Evolutionary conservation across 2,797 vertebrate genomes (phyloP), one percentile per base, ranked within the genome.

Genomic region (Chrysocyon brachyurus): DNA sequence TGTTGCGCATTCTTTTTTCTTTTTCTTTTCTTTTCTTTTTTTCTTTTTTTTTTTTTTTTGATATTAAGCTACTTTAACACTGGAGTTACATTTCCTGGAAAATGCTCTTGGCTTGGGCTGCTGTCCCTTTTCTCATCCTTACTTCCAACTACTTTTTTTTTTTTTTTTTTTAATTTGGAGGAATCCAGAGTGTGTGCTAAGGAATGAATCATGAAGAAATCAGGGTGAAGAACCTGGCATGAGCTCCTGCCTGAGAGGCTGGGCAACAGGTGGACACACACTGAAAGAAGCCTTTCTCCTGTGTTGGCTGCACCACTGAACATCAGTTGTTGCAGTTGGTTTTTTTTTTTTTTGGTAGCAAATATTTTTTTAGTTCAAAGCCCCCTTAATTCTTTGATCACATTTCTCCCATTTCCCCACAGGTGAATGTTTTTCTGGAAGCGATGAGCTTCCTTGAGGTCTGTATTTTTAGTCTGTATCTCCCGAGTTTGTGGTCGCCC

Each of bases 21-120:
- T 12, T 12, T 19, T 11, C 54, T 28, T 9, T 26, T 40, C 61
- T 2, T 40, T 66, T 3, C 12, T 54, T 33, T 15, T 46, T 54
- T 40, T 6, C 28, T 64, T 52, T 28, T 3, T 1, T 46, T 46
- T 54, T 56, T 6, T n/a, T 59, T 52, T 28, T 4, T 1, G 63
- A 21, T 59, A 36, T 54, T 26, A 81, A 57, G 31, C 72, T 63
- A 36, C 81, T 95, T 89, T 83, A 40, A 61, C 70, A 77, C 8
- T 31, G 49, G 57, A 89, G 52, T 64, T 79, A 40, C 4, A 21
- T 72, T 92, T 97, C 91, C 61, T 88, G 33, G 54, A 82, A 90
- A 89, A 81, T 88, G n/a, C 26, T 73, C 5, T 75, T 87, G n/a
- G 68, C 57, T 64, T 28, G 33, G 33, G 59, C 40, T 16, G 33